Evolutionary conservation across 2,888 invertebrate genomes (phyloP).

Genomic region (Cryptus viduatorius): DNA sequence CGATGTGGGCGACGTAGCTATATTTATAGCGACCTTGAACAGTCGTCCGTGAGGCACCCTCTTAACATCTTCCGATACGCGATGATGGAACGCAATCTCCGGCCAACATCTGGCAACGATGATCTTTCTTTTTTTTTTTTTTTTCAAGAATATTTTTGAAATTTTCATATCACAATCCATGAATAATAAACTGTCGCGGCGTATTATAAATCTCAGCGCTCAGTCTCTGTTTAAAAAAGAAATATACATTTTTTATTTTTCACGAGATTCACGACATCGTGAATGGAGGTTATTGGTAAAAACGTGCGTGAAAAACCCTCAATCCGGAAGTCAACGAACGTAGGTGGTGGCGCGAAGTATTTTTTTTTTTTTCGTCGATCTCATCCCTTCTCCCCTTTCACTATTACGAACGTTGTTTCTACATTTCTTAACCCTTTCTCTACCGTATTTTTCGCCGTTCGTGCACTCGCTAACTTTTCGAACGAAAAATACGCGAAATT

Average conservation of each 20-base stretch:
- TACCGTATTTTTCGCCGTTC: neutral
- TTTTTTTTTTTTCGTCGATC: neutral
- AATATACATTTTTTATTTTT: neutral
- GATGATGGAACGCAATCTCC: neutral
- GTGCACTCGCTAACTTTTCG: slow-evolving; percentile 9
- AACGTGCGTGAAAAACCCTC: neutral
- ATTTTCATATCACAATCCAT: neutral
- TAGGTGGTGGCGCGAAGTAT: slow-evolving; percentile 7
- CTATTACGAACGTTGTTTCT: neutral
- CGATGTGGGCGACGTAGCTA: neutral
- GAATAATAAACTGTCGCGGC: slow-evolving; percentile 1
- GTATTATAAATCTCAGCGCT: neutral
- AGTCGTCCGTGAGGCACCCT: neutral
- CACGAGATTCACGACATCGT: too few relatives aligned
- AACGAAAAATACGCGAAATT: slow-evolving; percentile 17
- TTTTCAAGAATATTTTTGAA: neutral
- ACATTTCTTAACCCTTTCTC: slow-evolving; percentile 24
- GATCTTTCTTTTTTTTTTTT: neutral
- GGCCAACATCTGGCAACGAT: slow-evolving; percentile 14
- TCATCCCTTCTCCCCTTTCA: neutral
- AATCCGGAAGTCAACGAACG: slow-evolving; percentile 22
- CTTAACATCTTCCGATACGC: slow-evolving; percentile 3
- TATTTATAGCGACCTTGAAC: slow-evolving; percentile 5
- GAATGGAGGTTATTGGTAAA: too few relatives aligned
- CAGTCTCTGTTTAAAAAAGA: neutral